These are phyloP conservation scores for Enteromius paludinosus DNA, from an alignment of 2,797 vertebrate genomes.

Conservation along the genomic window DNA sequence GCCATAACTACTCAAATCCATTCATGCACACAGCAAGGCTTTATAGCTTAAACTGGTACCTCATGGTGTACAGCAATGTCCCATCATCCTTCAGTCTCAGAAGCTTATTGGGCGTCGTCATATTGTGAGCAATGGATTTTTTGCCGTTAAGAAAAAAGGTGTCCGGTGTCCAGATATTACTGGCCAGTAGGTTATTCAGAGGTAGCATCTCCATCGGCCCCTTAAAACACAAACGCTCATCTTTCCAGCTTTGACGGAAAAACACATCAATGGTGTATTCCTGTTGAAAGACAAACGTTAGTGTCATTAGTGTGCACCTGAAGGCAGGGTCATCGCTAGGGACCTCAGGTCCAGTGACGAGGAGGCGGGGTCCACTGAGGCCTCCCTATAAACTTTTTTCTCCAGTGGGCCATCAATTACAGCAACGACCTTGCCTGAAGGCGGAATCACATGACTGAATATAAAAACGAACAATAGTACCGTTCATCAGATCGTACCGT, in stretches of 20 bases:
- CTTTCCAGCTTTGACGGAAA: constrained; percentile 92
- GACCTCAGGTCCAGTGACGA: neutral
- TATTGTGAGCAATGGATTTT: constrained; percentile 91
- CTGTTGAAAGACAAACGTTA: constrained; percentile 64
- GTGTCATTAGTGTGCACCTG: neutral
- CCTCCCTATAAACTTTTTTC: constrained; percentile 20
- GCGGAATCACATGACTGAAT: constrained; percentile 12
- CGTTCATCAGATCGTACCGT: constrained; percentile 27
- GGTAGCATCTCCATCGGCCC: constrained; percentile 88
- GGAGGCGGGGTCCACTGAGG: constrained; percentile 1
- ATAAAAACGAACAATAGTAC: constrained; percentile 28
- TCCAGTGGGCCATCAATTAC: constrained; percentile 7
- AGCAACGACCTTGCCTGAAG: neutral
- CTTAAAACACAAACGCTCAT: constrained; percentile 86
- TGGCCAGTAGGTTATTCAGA: constrained; percentile 87
- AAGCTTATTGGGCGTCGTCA: constrained; percentile 90
- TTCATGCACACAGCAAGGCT: constrained; percentile 10
- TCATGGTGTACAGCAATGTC: constrained; percentile 94
- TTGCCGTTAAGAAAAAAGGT: constrained; percentile 92
- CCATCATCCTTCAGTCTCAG: constrained; percentile 87
- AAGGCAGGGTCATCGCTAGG: neutral
- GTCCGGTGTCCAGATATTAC: constrained; percentile 91
- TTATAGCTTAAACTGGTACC: constrained; percentile 69
- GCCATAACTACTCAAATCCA: neutral
- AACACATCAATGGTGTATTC: constrained; percentile 92